A percentile compares a stretch with the other conserved stretches of the same genome.
phyloP scores from a whole-genome alignment of 2,888 invertebrate genomes.

The Hemicrepidius hirtus region DNA sequence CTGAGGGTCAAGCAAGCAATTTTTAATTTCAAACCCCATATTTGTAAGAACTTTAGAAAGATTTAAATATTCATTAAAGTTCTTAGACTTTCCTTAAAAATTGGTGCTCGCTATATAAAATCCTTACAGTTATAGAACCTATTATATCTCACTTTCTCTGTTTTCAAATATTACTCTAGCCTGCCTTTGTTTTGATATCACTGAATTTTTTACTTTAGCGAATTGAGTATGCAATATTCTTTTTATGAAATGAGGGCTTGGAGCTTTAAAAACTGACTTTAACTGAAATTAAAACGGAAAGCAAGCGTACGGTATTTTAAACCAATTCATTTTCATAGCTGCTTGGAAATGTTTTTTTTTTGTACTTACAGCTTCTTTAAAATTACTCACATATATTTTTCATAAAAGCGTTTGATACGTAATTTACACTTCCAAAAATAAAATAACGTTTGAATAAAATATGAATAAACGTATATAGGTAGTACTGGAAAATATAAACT shows the following conservation, averaged over 20 bases:
- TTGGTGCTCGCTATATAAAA: not conserved
- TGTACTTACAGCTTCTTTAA: too few species aligned
- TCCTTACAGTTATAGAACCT: not conserved
- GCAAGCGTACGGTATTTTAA: not conserved
- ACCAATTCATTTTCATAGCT: too few species aligned
- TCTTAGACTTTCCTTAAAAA: not conserved
- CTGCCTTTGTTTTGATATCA: not conserved
- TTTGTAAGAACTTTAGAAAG: not conserved
- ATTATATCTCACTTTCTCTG: not conserved
- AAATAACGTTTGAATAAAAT: too few species aligned
- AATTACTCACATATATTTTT: too few species aligned
- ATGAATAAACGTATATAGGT: too few species aligned
- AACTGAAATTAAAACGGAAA: constrained; percentile 1
- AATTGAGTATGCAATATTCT: not conserved
- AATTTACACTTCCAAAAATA: too few species aligned
- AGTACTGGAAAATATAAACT: too few species aligned
- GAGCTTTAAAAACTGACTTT: not conserved
- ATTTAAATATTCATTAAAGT: constrained; percentile 11
- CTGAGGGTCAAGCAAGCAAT: not conserved
- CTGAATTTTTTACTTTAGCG: constrained; percentile 5
- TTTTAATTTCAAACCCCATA: constrained; percentile 2
- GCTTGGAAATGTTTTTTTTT: too few species aligned
- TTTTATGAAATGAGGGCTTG: constrained; percentile 2
- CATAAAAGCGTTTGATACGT: too few species aligned
- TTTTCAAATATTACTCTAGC: constrained; percentile 9